Evolutionary conservation across 2,888 invertebrate genomes (phyloP).

Genomic region (Folsomia manolachei): DNA sequence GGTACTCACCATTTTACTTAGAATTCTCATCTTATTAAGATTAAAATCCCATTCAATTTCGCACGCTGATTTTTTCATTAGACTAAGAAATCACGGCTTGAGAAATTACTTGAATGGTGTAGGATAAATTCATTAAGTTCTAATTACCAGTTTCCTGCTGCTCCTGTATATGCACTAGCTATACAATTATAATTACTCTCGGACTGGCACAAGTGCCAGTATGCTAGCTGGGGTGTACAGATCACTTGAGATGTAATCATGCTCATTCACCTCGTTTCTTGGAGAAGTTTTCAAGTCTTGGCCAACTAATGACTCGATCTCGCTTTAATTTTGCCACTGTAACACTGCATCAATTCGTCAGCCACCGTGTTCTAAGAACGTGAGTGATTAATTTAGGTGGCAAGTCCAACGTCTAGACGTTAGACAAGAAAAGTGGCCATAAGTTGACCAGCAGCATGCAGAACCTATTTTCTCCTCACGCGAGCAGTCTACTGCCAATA

Average conservation of each 20-base stretch:
- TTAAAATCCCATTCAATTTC: no score
- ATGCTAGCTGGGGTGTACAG: not conserved
- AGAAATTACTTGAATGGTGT: not conserved
- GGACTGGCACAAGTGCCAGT: not conserved
- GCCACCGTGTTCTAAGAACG: not conserved
- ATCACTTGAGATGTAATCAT: not conserved
- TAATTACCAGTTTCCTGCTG: not conserved
- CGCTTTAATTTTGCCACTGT: slow-evolving; percentile 3
- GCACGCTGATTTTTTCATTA: no score
- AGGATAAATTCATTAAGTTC: not conserved
- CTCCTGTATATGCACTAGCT: no score
- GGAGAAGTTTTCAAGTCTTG: not conserved
- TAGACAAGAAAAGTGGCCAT: not conserved
- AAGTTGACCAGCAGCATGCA: slow-evolving; percentile 3
- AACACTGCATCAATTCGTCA: not conserved
- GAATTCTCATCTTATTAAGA: no score
- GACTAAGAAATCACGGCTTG: no score
- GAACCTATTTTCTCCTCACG: slow-evolving; percentile 7
- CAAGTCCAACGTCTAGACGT: not conserved
- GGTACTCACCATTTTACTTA: no score
- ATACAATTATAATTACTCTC: not conserved
- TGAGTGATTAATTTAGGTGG: slow-evolving; percentile 5
- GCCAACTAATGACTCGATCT: not conserved
- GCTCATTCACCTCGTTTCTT: not conserved
- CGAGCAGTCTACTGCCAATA: not conserved